Base-by-base conservation (phyloP, 2,797 vertebrate species). In the Etheostoma nigrum region DNA sequence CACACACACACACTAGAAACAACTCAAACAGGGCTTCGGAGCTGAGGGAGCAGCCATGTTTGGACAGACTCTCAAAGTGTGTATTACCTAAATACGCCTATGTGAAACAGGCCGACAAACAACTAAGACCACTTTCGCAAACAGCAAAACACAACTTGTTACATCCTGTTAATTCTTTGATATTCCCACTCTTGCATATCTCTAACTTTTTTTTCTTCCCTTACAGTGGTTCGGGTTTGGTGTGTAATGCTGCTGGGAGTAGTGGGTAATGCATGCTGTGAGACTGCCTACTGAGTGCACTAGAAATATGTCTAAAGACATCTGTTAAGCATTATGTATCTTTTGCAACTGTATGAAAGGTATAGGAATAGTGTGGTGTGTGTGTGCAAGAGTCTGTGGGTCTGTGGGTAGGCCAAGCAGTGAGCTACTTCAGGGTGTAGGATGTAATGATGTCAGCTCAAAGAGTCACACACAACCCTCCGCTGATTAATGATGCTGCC, bases 361-460 rank as follows among this genome's bases (percentile, higher is more conserved):
- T 81, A 51, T 67, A 60, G 64, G 57, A 67, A 84, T 44, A 58
- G 74, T 68, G 58, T 63, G 23, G 30, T 30, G 53, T 72, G 61
- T 54, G 68, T 40, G 73, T 53, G 75, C 0, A 59, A 5, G 59
- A 16, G 51, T 80, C 27, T 80, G 85, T 45, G 80, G 68, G 84
- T 86, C 72, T 91, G 76, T 57, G 64, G 65, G 77, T 86, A 87
- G 94, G 94, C 94, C 83, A 69, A 93, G 94, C 94, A 93, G 94
- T 96, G 96, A 97, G 95, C 96, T 97, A 96, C 95, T 96, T 96
- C 96, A 94, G 95, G 94, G 94, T 93, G 95, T 95, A 96, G 95
- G 96, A 96, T 97, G 96, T 97, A 98, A 97, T 97, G 96, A 97
- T 97, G 97, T 98, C 97, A 97, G 95, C 96, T 95, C 95, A 95